Conservation (phyloP, 2,888 invertebrate genomes). For the Heliconius ethilla region DNA sequence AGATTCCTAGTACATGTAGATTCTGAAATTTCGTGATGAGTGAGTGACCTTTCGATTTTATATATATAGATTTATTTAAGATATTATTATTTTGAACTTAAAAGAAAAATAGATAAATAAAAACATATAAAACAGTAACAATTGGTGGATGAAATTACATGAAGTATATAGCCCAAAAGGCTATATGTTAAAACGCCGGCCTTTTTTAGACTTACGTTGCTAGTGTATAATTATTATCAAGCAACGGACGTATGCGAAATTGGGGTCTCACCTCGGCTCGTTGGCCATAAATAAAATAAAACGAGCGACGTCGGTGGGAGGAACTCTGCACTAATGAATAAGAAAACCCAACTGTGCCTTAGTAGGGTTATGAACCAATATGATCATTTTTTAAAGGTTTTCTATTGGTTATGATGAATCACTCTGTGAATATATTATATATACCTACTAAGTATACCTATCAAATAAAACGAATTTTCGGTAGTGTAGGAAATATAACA, state of each 20-base stretch:
- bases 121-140: neutral
- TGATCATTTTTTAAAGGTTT: constrained; percentile 43
- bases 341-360: constrained; percentile 54
- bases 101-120: neutral
- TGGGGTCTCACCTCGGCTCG: constrained; percentile 80
- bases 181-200: constrained; percentile 72
- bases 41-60: no score
- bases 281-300: constrained; percentile 79
- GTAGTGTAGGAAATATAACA: neutral
- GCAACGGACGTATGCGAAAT: constrained; percentile 79
- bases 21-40: no score
- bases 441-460: neutral
- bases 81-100: neutral
- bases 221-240: constrained; percentile 80
- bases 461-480: neutral
- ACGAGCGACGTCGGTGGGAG: constrained; percentile 75
- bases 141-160: constrained; percentile 15
- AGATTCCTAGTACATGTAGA: no score
- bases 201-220: constrained; percentile 66
- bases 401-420: constrained; percentile 47
- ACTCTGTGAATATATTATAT: neutral
- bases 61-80: neutral
- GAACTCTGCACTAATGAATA: constrained; percentile 77
- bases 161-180: constrained; percentile 42
- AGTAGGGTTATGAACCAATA: constrained; percentile 48